Evolutionary conservation across 2,888 invertebrate species (phyloP), one percentile per base, ranked within the genome.

Genomic region (Ctenicera cuprea): DNA sequence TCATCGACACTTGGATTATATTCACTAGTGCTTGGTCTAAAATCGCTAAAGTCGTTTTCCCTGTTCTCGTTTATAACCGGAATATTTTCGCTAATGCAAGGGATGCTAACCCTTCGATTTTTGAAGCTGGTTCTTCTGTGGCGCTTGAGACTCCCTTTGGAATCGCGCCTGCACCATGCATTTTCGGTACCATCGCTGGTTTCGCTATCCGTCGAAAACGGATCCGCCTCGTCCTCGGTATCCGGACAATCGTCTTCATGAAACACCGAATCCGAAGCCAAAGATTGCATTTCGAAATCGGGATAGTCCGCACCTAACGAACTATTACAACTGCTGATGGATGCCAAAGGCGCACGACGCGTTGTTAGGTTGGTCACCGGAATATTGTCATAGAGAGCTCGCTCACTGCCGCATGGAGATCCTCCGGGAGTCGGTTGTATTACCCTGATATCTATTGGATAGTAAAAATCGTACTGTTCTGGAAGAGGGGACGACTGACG

Each of bases 211-310:
- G 95, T 95, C 73, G 94, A 94, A 84, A 95, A 93, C 82, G 94
- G 94, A 82, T 94, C 94, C 80, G 95, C 92, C 83, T 95, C 95
- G 82, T 95, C 94, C 84, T 95, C 95, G 14, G 95, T 95, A 81
- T 95, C 94, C 79, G 92, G 90, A 67, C 87, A 90, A 77, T 88
- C 88, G 38, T 87, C 88, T 83, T 94, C 93, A 70, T 92, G 89
- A 85, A 73, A 73, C 72, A 95, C 94, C 18, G 95, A 95, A 86
- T 95, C 95, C 52, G 93, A 93, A 71, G 93, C 90, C 14, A 92
- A 91, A 75, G 93, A 92, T 75, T 91, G 91, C 76, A 92, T 88
- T 82, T 94, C 94, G 80, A 92, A 91, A 83, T 94, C 94, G 59
- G 90, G 90, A 76, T 90, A 91, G 80, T 91, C 90, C 76, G 92